Conservation (phyloP, 1,140 invertebrate genomes). For the Heliconius hermathena region DNA sequence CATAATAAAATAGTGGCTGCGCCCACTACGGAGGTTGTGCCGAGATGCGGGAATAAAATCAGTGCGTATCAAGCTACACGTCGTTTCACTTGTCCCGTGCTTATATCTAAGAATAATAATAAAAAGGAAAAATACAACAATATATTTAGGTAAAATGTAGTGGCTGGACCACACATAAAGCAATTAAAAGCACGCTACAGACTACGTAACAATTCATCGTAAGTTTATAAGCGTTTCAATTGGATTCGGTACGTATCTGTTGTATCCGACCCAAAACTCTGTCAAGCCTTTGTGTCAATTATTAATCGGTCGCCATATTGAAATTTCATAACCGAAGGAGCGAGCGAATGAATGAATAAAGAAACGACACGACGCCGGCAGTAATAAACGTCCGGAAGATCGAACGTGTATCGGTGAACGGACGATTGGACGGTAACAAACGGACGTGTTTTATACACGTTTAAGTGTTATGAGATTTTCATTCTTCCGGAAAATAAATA, state of each 20-base stretch:
- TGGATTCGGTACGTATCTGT: constrained; percentile 21
- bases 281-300: constrained; percentile 26
- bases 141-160: background rate
- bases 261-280: constrained; percentile 25
- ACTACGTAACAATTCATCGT: constrained; percentile 15
- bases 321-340: constrained; percentile 19
- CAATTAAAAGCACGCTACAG: constrained; percentile 1
- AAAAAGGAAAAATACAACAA: background rate
- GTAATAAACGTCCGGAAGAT: no score
- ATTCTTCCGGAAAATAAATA: constrained; percentile 4
- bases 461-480: constrained; percentile 25
- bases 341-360: constrained; percentile 39
- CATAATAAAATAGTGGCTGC: no score
- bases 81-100: no score
- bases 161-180: background rate
- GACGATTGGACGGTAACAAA: constrained; percentile 35
- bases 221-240: constrained; percentile 26
- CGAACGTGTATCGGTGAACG: constrained; percentile 23
- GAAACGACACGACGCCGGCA: constrained; percentile 14
- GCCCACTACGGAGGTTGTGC: no score
- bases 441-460: constrained; percentile 19
- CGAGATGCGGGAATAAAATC: background rate
- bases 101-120: background rate
- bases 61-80: background rate
- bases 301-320: constrained; percentile 27